These are phyloP conservation scores for Cyanoderma ruficeps DNA, from an alignment of 2,113 vertebrate genomes.

Conservation along the genomic window DNA sequence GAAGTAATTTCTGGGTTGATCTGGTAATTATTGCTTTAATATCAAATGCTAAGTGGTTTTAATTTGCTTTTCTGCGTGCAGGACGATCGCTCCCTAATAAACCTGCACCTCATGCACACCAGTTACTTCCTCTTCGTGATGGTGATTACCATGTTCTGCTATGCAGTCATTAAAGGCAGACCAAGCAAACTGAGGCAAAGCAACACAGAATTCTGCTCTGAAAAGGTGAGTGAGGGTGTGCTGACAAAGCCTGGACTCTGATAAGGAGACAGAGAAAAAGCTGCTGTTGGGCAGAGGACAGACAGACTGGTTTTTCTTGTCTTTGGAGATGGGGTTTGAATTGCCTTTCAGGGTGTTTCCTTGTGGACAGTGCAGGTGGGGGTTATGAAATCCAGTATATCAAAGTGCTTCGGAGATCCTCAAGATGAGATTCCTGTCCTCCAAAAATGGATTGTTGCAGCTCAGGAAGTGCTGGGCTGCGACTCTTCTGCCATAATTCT, in stretches of 20 bases:
- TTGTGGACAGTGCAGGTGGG: background rate
- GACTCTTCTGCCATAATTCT: background rate
- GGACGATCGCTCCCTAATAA: slow-evolving; percentile 98
- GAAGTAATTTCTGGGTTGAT: background rate
- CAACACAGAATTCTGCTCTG: slow-evolving; percentile 90
- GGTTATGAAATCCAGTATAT: background rate
- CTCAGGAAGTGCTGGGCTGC: background rate
- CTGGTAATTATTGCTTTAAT: background rate
- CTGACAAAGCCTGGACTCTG: background rate
- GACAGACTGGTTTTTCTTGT: background rate
- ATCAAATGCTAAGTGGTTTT: background rate
- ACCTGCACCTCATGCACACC: slow-evolving; percentile 98
- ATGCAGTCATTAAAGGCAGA: slow-evolving; percentile 96
- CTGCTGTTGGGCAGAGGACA: background rate
- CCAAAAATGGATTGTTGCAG: background rate
- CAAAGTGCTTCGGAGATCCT: background rate
- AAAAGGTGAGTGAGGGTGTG: slow-evolving; percentile 82
- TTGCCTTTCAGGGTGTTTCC: background rate
- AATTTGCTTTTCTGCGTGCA: slow-evolving; percentile 53
- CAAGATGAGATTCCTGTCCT: background rate
- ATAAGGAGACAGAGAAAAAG: background rate
- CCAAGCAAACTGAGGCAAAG: slow-evolving; percentile 92
- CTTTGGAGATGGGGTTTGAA: background rate
- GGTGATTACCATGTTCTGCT: slow-evolving; percentile 99
- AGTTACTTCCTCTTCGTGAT: slow-evolving; percentile 99